These are phyloP conservation scores for Gorsachius magnificus DNA, from an alignment of 2,797 vertebrate genomes.

Conservation along the genomic window DNA sequence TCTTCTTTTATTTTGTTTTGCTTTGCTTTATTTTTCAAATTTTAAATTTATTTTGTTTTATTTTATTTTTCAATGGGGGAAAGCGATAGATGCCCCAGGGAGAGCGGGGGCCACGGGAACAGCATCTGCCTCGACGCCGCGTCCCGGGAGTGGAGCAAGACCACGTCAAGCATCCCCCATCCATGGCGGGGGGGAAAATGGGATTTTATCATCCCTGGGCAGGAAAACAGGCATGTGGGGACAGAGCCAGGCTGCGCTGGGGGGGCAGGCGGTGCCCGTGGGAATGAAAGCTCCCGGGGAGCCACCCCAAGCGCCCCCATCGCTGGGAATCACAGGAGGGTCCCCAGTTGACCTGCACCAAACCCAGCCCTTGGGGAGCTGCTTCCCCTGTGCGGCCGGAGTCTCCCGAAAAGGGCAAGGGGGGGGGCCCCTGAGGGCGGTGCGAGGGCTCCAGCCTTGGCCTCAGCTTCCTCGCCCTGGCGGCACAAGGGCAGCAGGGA, in stretches of 20 bases:
- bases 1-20: background rate
- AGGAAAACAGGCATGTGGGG: background rate
- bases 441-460: background rate
- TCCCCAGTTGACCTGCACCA: background rate
- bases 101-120: accelerated
- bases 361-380: background rate
- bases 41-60: background rate
- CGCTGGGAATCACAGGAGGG: background rate
- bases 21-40: background rate
- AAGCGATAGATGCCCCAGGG: background rate
- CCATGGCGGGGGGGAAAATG: accelerated
- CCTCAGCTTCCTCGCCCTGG: background rate
- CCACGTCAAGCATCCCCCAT: accelerated
- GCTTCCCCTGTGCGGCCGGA: too few species aligned
- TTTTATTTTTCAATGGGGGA: background rate
- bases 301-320: too few species aligned
- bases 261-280: background rate
- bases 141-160: accelerated
- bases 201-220: background rate
- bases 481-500: background rate
- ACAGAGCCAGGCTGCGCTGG: background rate
- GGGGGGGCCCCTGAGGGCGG: too few species aligned
- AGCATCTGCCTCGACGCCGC: accelerated
- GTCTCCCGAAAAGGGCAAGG: too few species aligned
- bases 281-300: background rate